Conservation (phyloP, 2,888 invertebrate genomes). For the Tachina fera region DNA sequence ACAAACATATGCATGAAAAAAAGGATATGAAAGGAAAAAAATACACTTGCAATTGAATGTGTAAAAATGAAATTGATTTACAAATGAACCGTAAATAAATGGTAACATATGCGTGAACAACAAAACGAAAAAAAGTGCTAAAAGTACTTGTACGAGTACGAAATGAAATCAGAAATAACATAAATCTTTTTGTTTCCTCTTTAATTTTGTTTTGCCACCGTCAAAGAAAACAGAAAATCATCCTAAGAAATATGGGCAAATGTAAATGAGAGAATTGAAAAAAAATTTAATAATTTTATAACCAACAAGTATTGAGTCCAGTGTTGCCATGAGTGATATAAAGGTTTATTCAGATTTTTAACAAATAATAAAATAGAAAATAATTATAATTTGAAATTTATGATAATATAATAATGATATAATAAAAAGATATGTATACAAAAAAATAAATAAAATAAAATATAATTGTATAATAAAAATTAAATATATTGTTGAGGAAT, state of each 20-base stretch:
- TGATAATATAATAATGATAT: too few species aligned
- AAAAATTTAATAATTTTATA: slow-evolving; percentile 46
- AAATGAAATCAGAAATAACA: slow-evolving; percentile 38
- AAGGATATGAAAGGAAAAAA: not conserved
- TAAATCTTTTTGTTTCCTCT: slow-evolving; percentile 4
- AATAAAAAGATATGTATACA: too few species aligned
- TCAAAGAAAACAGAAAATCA: slow-evolving; percentile 32
- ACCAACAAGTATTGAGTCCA: not conserved
- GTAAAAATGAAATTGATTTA: slow-evolving; percentile 71
- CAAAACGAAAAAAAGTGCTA: slow-evolving; percentile 61
- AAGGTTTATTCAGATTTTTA: too few species aligned
- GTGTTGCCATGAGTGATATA: too few species aligned
- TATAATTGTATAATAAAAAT: too few species aligned
- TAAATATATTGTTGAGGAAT: too few species aligned
- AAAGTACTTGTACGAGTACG: slow-evolving; percentile 41
- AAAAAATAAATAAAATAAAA: too few species aligned
- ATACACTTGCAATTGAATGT: slow-evolving; percentile 54
- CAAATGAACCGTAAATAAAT: slow-evolving; percentile 80
- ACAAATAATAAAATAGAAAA: too few species aligned
- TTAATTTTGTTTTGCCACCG: slow-evolving; percentile 5
- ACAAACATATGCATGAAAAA: not conserved
- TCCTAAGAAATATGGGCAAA: slow-evolving; percentile 36
- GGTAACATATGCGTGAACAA: slow-evolving; percentile 73
- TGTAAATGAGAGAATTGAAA: slow-evolving; percentile 41
- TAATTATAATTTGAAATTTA: too few species aligned